Evolutionary conservation across 2,113 vertebrate genomes (phyloP), one percentile per base, ranked within the genome.

Genomic region (Donacobius atricapilla): DNA sequence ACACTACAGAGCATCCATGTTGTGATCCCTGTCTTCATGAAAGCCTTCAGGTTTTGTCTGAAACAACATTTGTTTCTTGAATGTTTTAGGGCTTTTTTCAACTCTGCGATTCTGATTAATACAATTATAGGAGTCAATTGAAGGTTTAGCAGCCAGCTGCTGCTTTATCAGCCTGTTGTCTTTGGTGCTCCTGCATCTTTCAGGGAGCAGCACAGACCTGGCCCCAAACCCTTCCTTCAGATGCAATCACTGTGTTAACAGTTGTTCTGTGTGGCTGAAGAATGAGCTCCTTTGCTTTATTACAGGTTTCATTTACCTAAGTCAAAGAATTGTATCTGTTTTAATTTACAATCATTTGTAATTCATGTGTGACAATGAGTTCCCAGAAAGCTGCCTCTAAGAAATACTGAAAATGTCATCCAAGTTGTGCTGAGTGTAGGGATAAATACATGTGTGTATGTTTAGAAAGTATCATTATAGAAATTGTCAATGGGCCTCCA

Each of bases 1-100:
- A 5, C 0, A 3, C 13, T 14, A 8, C 28, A 22, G 28, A 63
- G 35, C 39, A 16, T 37, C 47, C 47, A 3, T 4, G 1, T 7
- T 40, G 50, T 4, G 45, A 45, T 63, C 58, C 20, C 25, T 39
- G 50, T 31, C 68, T 65, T 81, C 37, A 4, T 12, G 20, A 31
- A 19, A 68, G 33, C 22, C 51, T 78, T 39, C 13, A 0, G 25
- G 8, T 65, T 72, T 88, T 17, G 1, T 40, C 77, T 61, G 19
- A 39, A 64, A n/a, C 31, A 48, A 3, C 24, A 5, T 10, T 37
- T 42, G 9, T 69, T 35, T 87, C 47, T 83, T 73, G 53, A 70
- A 9, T 39, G 31, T 63, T 58, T 80, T 4, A 61, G 24, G 3
- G 37, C 28, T 35, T 30, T 65, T 81, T 47, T 18, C 19, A 64